These are phyloP conservation scores for Mus pahari DNA, from an alignment of 2,113 vertebrate genomes.

Conservation along the genomic window DNA sequence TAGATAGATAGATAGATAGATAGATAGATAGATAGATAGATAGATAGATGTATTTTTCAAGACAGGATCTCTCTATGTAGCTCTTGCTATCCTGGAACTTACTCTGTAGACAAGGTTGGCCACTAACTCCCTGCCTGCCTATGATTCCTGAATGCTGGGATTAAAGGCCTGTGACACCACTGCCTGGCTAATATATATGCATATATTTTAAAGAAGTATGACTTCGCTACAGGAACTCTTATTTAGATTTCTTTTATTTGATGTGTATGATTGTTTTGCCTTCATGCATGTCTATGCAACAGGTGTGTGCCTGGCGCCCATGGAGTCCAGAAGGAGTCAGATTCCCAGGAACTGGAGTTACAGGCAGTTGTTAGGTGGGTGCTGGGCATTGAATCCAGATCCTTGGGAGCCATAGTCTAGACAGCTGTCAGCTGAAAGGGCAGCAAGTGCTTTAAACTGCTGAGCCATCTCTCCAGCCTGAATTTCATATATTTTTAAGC, in stretches of 20 bases:
- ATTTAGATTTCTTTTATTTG: background rate
- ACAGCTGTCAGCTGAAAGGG: background rate
- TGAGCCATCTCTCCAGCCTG: background rate
- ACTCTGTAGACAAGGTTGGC: background rate
- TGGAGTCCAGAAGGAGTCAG: background rate
- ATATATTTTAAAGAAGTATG: background rate
- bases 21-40: background rate
- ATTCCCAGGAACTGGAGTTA: background rate
- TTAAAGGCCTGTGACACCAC: background rate
- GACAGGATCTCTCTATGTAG: background rate
- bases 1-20: background rate
- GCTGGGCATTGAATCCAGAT: background rate
- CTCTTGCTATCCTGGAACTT: background rate
- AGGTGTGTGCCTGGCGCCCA: background rate
- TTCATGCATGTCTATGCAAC: background rate
- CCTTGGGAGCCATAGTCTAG: background rate
- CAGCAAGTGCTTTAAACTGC: background rate
- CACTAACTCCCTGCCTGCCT: background rate
- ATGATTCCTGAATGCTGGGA: background rate
- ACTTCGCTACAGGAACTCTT: background rate
- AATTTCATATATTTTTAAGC: background rate
- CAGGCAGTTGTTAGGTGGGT: background rate
- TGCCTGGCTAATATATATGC: background rate
- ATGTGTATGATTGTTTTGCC: background rate
- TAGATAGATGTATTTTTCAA: background rate